These are phyloP conservation scores for Hermaeophaga mercurialis DNA, from an alignment of 2,888 invertebrate species.

Conservation along the genomic window DNA sequence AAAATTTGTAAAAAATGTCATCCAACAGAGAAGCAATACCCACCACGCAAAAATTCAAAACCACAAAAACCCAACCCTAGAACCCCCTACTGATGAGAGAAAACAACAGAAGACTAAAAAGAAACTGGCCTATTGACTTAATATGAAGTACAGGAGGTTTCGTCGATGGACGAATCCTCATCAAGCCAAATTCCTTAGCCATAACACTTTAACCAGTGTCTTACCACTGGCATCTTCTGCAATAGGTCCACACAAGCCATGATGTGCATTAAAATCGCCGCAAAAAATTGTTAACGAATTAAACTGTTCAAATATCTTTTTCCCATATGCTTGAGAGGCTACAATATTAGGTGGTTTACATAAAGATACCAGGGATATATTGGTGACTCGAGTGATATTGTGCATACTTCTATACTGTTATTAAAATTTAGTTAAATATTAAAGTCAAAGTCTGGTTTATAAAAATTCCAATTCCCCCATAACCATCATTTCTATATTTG, in stretches of 20 bases:
- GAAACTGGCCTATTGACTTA: too few relatives aligned
- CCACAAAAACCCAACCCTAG: too few relatives aligned
- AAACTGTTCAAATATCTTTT: not conserved
- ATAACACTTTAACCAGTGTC: not conserved
- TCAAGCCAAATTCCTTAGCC: too few relatives aligned
- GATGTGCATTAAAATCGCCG: slow-evolving; percentile 7
- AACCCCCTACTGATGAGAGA: too few relatives aligned
- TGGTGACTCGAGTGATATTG: not conserved
- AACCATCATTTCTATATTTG: not conserved
- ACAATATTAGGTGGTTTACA: not conserved
- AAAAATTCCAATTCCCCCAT: not conserved
- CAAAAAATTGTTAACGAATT: not conserved
- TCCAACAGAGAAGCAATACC: too few relatives aligned
- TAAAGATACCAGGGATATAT: not conserved
- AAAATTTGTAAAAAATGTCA: too few relatives aligned
- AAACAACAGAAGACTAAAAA: too few relatives aligned
- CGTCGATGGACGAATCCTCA: too few relatives aligned
- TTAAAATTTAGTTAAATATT: not conserved
- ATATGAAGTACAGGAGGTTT: too few relatives aligned
- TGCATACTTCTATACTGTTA: not conserved
- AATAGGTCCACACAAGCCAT: not conserved
- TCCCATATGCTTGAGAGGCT: not conserved
- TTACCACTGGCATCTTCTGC: not conserved
- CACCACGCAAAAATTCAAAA: too few relatives aligned
- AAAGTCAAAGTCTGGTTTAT: not conserved